phyloP scores from a whole-genome alignment of 2,797 vertebrate species.

The Moxostoma hubbsi region DNA sequence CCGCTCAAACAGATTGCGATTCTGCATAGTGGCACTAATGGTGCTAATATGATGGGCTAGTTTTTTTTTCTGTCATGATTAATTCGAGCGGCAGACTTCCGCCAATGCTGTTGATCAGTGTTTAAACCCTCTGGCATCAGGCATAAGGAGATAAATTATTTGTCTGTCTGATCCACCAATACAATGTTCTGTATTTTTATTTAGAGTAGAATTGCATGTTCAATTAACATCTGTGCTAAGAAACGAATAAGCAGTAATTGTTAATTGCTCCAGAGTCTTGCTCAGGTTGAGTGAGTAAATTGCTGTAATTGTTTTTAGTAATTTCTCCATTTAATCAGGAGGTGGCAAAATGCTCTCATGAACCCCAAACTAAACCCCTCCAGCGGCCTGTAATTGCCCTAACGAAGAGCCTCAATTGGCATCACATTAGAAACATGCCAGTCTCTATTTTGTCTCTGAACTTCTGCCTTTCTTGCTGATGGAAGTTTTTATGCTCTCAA shows the following conservation, averaged over 20 bases:
- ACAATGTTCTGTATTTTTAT: not conserved
- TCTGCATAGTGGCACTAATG: not conserved
- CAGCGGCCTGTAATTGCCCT: conserved; percentile 51
- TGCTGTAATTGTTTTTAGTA: conserved; percentile 50
- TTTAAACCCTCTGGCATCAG: not conserved
- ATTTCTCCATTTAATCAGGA: conserved; percentile 50
- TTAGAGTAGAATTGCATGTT: conserved; percentile 31
- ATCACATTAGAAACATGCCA: conserved; percentile 45
- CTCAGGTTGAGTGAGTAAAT: conserved; percentile 57
- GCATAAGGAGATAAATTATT: not conserved
- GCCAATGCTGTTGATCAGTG: not conserved
- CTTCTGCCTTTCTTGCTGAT: conserved; percentile 15
- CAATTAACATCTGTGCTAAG: conserved; percentile 48
- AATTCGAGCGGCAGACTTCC: not conserved
- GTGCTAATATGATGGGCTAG: no score
- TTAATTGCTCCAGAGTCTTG: conserved; percentile 58
- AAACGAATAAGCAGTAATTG: conserved; percentile 59
- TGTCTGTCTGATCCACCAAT: conserved; percentile 7
- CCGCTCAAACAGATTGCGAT: no score
- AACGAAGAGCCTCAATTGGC: conserved; percentile 54
- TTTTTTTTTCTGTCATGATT: not conserved
- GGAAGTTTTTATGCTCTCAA: conserved; percentile 29
- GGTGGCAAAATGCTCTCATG: no score
- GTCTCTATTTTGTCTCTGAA: conserved; percentile 5
- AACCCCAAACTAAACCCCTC: conserved; percentile 12